Conservation (phyloP, 1,140 invertebrate species). For the Euura saliciscinereae region DNA sequence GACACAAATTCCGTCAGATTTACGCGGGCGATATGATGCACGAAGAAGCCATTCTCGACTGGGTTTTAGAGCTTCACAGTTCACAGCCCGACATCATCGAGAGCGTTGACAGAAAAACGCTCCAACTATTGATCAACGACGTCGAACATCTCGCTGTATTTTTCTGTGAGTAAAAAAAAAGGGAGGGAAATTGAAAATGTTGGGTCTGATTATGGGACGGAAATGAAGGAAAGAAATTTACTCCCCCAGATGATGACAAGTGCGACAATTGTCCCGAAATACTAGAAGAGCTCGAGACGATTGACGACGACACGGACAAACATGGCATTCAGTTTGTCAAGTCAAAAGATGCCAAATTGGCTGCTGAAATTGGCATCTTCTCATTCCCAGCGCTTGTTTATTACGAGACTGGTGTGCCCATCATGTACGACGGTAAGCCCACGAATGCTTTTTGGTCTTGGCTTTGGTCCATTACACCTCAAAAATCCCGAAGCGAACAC, state of each 20-base stretch:
- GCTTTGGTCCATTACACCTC: neutral
- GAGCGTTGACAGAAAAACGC: conserved; percentile 87
- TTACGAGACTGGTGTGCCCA: conserved; percentile 91
- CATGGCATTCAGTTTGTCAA: conserved; percentile 94
- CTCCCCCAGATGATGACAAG: conserved; percentile 77
- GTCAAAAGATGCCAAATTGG: conserved; percentile 86
- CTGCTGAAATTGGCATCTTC: conserved; percentile 89
- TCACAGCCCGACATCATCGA: conserved; percentile 89
- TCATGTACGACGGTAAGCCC: conserved; percentile 90
- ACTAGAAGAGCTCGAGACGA: conserved; percentile 88
- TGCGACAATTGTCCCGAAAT: conserved; percentile 83
- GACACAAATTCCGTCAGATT: conserved; percentile 88
- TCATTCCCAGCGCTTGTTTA: conserved; percentile 90
- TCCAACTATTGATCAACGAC: conserved; percentile 87
- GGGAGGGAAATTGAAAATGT: conserved; percentile 20
- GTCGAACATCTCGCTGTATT: conserved; percentile 91
- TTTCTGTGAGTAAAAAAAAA: conserved; percentile 76
- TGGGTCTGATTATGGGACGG: too few species aligned
- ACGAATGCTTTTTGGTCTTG: conserved; percentile 20
- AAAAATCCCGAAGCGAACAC: neutral
- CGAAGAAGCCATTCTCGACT: conserved; percentile 88
- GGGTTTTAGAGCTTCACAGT: conserved; percentile 86
- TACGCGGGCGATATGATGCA: conserved; percentile 88
- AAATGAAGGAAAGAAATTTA: conserved; percentile 11
- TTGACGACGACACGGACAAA: conserved; percentile 92